Conservation (phyloP, 1,140 invertebrate species). For the Melipona quadrifasciata region DNA sequence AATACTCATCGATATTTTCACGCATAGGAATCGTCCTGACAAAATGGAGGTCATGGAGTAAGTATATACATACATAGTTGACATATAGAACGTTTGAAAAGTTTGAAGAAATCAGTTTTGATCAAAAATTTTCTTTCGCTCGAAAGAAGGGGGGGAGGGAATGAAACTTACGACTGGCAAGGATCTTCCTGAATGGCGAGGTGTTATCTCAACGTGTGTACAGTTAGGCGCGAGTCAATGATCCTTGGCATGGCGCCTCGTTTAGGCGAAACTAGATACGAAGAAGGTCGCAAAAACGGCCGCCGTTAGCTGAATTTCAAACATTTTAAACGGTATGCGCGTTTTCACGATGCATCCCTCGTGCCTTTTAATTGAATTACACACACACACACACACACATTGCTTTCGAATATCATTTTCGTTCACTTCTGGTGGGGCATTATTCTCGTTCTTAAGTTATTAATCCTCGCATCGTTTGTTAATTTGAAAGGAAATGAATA, state of each 20-base stretch:
- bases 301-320: constrained; percentile 54
- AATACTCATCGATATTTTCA: constrained; percentile 23
- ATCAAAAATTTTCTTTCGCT: constrained; percentile 9
- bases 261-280: constrained; percentile 70
- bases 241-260: constrained; percentile 66
- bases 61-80: not conserved
- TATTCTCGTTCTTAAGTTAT: not conserved
- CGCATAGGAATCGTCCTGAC: constrained; percentile 23
- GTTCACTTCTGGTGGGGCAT: no score
- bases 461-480: not conserved
- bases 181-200: constrained; percentile 49
- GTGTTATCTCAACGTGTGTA: constrained; percentile 51
- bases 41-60: constrained; percentile 56
- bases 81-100: constrained; percentile 42
- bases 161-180: not conserved
- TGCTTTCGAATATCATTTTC: not conserved
- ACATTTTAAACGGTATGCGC: constrained; percentile 50
- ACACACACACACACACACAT: no score
- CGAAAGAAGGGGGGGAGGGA: not conserved
- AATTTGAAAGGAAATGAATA: not conserved
- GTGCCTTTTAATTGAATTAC: no score
- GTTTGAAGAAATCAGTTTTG: constrained; percentile 59
- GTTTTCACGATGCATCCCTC: not conserved
- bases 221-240: constrained; percentile 70
- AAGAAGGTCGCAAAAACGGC: constrained; percentile 63